Conservation (phyloP, 2,113 vertebrate species). For the Pelecanoides urinatrix region DNA sequence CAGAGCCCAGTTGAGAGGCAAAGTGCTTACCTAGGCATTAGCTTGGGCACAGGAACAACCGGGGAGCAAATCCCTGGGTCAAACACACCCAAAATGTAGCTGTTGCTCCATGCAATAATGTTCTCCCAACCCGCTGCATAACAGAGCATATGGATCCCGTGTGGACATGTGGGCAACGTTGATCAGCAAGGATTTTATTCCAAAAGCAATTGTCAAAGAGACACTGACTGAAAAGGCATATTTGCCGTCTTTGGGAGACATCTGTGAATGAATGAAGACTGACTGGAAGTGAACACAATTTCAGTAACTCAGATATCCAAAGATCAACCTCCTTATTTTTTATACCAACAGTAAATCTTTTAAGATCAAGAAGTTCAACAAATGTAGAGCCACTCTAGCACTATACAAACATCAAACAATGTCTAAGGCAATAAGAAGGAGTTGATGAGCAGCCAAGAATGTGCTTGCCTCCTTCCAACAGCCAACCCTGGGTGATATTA, state of each 20-base stretch:
- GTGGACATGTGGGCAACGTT: neutral
- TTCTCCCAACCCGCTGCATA: accelerated
- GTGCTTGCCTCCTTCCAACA: neutral
- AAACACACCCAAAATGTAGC: neutral
- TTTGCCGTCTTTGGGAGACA: neutral
- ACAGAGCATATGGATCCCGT: accelerated
- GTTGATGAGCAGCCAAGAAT: neutral
- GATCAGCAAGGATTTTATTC: neutral
- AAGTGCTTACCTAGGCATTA: neutral
- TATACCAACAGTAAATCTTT: neutral
- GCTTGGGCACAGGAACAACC: neutral
- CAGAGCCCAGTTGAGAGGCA: too few relatives aligned
- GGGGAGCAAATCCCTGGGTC: accelerated
- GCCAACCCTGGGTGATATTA: neutral
- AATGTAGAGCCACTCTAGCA: neutral
- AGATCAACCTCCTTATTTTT: neutral
- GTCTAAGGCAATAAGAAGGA: neutral
- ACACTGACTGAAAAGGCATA: neutral
- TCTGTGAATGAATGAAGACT: neutral
- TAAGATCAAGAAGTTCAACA: neutral
- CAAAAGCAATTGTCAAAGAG: neutral
- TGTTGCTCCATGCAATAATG: neutral
- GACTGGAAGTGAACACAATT: neutral
- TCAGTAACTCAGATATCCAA: neutral
- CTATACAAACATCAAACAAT: neutral